Evolutionary conservation across 2,797 vertebrate species (phyloP), one percentile per base, ranked within the genome.

Genomic region (Schizopygopsis pylzovi): DNA sequence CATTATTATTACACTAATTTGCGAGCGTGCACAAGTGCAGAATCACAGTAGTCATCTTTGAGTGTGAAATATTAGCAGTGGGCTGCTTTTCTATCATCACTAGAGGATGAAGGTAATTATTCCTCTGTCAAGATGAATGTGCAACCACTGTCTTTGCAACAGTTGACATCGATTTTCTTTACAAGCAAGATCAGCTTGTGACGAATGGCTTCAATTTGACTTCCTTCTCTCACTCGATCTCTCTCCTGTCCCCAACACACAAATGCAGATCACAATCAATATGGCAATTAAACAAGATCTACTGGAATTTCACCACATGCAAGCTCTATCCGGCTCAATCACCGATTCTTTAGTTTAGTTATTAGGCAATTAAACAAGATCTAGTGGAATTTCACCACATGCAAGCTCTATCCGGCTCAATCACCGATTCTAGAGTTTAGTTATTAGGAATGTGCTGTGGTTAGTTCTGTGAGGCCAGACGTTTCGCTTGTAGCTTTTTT

Each of bases 1-100:
- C 88, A 67, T 81, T 49, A 52, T 93, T 49, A 52, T 93, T 92
- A 90, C 88, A 88, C 85, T 75, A 65, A 79, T 63, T 80, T 79
- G 86, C 81, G 81, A 89, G 71, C 85, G 79, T 67, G 25, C 63
- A 67, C 15, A 0, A 67, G 15, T 28, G 54, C 28, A 22, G 28
- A n/a, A 67, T 77, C 61, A 7, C 39, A 71, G 54, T 18, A 54
- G 49, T 63, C 25, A 10, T 79, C 75, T 43, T 16, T 70, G 37
- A 70, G 63, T 49, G 22, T 70, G 41, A 84, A 78, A 84, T 70
- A 84, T 84, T 45, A 70, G 47, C 73, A 68, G 37, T 25, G 13
- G 16, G 4, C 45, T 54, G n/a, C 16, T 70, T 79, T 85, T 71
- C 52, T 59, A 71, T 33, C 65, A 37, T 45, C n/a, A 37, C 28